Percentiles rank a stretch among this genome's conserved stretches.
Conservation (phyloP, 2,113 vertebrate genomes). For the Cheilinus undulatus region DNA sequence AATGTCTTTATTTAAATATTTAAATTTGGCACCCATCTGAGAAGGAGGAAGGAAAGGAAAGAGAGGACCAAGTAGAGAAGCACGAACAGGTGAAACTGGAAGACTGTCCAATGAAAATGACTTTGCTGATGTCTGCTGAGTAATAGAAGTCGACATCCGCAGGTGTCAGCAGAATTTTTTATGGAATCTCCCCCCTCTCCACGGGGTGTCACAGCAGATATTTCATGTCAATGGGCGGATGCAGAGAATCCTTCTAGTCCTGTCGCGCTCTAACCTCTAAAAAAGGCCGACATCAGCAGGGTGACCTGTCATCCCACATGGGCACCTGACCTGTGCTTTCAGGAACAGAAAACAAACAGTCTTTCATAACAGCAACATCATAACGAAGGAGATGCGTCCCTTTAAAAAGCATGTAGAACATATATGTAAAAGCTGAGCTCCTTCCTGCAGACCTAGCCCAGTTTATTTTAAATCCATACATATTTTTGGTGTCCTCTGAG, state of each 20-base stretch:
- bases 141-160: conserved; percentile 65
- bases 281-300: conserved; percentile 74
- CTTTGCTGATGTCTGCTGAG: conserved; percentile 64
- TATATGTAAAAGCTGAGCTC: conserved; percentile 21
- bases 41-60: background rate
- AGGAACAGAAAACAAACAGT: conserved; percentile 23
- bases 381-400: background rate
- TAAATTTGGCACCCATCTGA: background rate
- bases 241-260: conserved; percentile 50
- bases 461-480: conserved; percentile 1
- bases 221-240: conserved; percentile 69
- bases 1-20: background rate
- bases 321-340: conserved; percentile 22
- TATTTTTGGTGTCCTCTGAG: background rate
- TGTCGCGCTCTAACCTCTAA: conserved; percentile 68
- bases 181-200: conserved; percentile 65
- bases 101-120: conserved; percentile 39
- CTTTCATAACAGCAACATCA: conserved; percentile 6
- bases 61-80: conserved; percentile 16
- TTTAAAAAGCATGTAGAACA: conserved; percentile 25
- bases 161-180: conserved; percentile 74
- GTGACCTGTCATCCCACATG: conserved; percentile 53
- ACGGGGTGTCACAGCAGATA: conserved; percentile 73
- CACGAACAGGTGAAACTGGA: conserved; percentile 23
- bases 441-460: conserved; percentile 4